Conservation (phyloP, 1,140 invertebrate species). For the Bombus turneri region DNA sequence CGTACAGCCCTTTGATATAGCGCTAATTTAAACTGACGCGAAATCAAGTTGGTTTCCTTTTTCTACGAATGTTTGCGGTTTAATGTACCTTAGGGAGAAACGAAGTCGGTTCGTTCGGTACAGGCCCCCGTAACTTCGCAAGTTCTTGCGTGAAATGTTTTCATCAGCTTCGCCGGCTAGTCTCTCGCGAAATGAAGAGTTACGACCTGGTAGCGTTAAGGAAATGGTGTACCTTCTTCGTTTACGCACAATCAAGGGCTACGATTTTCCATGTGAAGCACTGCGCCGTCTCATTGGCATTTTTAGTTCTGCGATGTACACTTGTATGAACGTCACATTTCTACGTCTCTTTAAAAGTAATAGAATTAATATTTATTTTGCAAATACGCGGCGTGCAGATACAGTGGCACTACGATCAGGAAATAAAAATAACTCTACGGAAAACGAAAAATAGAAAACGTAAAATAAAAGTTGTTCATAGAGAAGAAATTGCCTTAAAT, state of each 20-base stretch:
- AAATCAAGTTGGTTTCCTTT: not conserved
- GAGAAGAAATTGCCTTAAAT: too few relatives aligned
- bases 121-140: not conserved
- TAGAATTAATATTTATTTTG: too few relatives aligned
- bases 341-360: too few relatives aligned
- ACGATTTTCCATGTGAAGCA: not conserved
- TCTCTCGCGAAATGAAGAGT: conserved; percentile 14
- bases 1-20: not conserved
- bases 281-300: not conserved
- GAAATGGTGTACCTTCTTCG: not conserved
- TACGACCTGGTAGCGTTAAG: not conserved
- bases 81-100: not conserved
- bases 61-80: not conserved
- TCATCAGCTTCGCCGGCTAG: not conserved
- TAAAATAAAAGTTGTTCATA: too few relatives aligned
- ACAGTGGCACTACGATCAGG: too few relatives aligned
- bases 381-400: too few relatives aligned
- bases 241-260: not conserved
- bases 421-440: too few relatives aligned
- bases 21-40: not conserved
- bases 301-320: not conserved
- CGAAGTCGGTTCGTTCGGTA: not conserved
- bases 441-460: too few relatives aligned
- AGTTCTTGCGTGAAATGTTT: conserved; percentile 17
- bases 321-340: not conserved